Evolutionary conservation across 2,797 vertebrate genomes (phyloP).

Genomic region (Helarctos malayanus): DNA sequence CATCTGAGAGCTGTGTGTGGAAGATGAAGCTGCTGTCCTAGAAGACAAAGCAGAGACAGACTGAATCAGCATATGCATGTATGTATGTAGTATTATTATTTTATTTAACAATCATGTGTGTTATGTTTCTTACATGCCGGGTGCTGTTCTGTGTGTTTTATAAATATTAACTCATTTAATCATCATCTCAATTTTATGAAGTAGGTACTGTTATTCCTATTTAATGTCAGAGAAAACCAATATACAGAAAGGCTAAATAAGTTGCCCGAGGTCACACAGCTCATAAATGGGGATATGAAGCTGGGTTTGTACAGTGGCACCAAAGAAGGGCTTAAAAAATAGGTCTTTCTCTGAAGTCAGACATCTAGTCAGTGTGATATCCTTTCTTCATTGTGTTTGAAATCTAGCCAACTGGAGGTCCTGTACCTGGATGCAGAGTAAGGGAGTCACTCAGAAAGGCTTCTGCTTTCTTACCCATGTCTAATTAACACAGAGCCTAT

Average conservation of each 20-base stretch:
- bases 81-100: neutral
- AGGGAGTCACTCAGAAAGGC: slow-evolving; percentile 72
- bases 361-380: neutral
- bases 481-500: slow-evolving; percentile 88
- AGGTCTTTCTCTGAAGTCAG: neutral
- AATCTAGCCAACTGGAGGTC: neutral
- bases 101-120: neutral
- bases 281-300: neutral
- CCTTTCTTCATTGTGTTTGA: neutral
- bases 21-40: neutral
- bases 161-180: slow-evolving; percentile 67
- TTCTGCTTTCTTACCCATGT: slow-evolving; percentile 88
- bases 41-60: neutral
- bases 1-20: neutral
- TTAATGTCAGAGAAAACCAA: slow-evolving; percentile 18
- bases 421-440: slow-evolving; percentile 34
- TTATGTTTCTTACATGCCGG: slow-evolving; percentile 30
- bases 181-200: slow-evolving; percentile 24
- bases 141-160: slow-evolving; percentile 32
- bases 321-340: neutral
- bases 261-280: neutral
- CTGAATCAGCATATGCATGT: neutral
- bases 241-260: slow-evolving; percentile 7
- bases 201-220: neutral
- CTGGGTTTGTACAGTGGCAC: neutral